These are phyloP conservation scores for Zonotrichia albicollis DNA, from an alignment of 2,797 vertebrate genomes.

Conservation along the genomic window DNA sequence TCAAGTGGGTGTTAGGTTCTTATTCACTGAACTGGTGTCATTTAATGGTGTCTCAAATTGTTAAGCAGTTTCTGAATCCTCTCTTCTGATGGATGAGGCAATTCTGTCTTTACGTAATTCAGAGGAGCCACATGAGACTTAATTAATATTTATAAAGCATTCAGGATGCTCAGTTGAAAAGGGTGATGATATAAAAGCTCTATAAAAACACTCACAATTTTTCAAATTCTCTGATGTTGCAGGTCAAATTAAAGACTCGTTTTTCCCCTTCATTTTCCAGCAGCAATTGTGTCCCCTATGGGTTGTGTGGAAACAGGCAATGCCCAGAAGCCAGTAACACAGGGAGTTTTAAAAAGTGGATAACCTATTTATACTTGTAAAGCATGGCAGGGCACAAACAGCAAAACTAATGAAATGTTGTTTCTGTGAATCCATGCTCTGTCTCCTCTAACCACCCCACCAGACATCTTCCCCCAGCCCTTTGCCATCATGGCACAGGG, in stretches of 20 bases:
- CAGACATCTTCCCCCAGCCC: not conserved
- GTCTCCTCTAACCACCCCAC: not conserved
- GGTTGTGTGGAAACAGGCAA: not conserved
- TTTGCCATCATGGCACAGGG: rapidly evolving
- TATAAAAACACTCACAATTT: conserved; percentile 8
- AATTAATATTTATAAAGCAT: conserved; percentile 63
- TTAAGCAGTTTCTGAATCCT: conserved; percentile 32
- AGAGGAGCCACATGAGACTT: conserved; percentile 49
- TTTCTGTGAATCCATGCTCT: not conserved
- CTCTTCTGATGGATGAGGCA: conserved; percentile 47
- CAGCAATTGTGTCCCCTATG: conserved; percentile 21
- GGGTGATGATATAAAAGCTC: conserved; percentile 35
- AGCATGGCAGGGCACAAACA: not conserved
- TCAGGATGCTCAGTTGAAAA: conserved; percentile 46
- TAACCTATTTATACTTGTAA: not conserved
- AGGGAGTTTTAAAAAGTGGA: not conserved
- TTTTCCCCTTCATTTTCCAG: conserved; percentile 1
- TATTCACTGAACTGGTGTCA: not conserved
- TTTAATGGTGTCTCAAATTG: not conserved
- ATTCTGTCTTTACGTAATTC: conserved; percentile 44
- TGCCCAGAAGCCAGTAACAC: not conserved
- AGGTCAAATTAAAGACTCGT: conserved; percentile 16
- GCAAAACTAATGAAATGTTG: not conserved
- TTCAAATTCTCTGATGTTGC: conserved; percentile 32
- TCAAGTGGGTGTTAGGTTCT: not conserved